These are phyloP conservation scores for Phenganax marumi DNA, from an alignment of 92 coral and sea anemone genomes.

Conservation along the genomic window DNA sequence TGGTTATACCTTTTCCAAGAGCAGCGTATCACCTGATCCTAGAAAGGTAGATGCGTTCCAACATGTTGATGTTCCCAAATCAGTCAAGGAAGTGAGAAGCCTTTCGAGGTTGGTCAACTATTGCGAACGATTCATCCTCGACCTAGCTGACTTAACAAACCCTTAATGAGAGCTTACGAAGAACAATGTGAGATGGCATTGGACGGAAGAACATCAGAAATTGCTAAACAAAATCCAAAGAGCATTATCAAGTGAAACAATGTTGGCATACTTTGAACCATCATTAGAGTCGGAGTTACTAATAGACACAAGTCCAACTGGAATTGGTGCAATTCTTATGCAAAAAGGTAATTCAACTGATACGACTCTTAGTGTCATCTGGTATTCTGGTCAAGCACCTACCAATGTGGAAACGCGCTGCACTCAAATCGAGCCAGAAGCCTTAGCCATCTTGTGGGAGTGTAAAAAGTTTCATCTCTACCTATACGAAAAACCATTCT, in stretches of 20 bases:
- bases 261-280: background rate
- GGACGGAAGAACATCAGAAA: conserved; percentile 15
- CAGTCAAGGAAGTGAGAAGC: conserved; percentile 11
- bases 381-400: conserved; percentile 7
- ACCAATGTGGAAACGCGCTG: background rate
- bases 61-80: conserved; percentile 8
- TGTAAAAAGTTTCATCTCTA: conserved; percentile 11
- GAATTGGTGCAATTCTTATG: too few relatives aligned
- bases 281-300: background rate
- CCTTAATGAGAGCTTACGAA: background rate
- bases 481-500: background rate
- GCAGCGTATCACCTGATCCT: conserved; percentile 13
- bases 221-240: background rate
- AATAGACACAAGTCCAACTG: background rate
- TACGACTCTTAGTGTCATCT: background rate
- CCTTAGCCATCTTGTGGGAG: conserved; percentile 27
- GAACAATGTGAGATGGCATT: background rate
- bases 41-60: background rate
- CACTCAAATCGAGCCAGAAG: too few relatives aligned
- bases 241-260: conserved; percentile 16
- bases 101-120: background rate
- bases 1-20: conserved; percentile 1
- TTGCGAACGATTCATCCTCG: background rate
- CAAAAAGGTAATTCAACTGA: background rate
- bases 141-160: background rate